phyloP scores from a whole-genome alignment of 2,113 vertebrate genomes.

The Dasyurus viverrinus region DNA sequence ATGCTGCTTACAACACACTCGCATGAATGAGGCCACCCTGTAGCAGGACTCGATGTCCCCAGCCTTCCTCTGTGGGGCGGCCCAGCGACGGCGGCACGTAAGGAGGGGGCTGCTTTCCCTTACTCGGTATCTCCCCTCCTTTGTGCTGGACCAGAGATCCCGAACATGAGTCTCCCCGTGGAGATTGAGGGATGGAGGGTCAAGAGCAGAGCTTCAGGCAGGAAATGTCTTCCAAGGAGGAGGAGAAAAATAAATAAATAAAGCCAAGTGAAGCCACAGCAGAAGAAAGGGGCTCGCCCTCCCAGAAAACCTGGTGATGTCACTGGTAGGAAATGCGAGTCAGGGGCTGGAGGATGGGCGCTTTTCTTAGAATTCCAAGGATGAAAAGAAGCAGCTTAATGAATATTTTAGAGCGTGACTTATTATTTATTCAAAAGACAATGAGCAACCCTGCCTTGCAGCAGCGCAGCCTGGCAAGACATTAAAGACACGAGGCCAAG shows the following conservation, averaged over 20 bases:
- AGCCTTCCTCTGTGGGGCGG: neutral
- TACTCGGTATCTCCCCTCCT: conserved; percentile 61
- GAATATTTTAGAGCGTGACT: conserved; percentile 37
- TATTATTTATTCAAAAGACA: neutral
- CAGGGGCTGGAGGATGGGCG: conserved; percentile 12
- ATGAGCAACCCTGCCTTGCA: neutral
- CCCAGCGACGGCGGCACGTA: conserved; percentile 40
- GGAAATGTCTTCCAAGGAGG: conserved; percentile 41
- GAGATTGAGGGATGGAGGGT: conserved; percentile 22
- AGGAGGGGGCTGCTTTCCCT: conserved; percentile 23
- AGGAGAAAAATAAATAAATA: conserved; percentile 33
- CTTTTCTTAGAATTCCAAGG: conserved; percentile 33
- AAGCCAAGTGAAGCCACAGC: conserved; percentile 34
- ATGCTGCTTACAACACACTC: neutral
- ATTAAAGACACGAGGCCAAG: neutral
- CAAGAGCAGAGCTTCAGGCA: conserved; percentile 54
- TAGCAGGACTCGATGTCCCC: neutral
- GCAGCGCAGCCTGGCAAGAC: neutral
- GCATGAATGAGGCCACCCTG: neutral
- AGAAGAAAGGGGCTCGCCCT: conserved; percentile 52
- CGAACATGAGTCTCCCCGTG: conserved; percentile 54
- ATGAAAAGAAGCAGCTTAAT: neutral
- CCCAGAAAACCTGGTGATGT: conserved; percentile 46
- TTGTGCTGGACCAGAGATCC: conserved; percentile 60
- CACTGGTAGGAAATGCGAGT: conserved; percentile 28